A percentile compares a stretch with the other conserved stretches of the same genome.
Evolutionary conservation across 2,113 vertebrate genomes (phyloP).

Genomic region (Chelonoidis abingdonii): DNA sequence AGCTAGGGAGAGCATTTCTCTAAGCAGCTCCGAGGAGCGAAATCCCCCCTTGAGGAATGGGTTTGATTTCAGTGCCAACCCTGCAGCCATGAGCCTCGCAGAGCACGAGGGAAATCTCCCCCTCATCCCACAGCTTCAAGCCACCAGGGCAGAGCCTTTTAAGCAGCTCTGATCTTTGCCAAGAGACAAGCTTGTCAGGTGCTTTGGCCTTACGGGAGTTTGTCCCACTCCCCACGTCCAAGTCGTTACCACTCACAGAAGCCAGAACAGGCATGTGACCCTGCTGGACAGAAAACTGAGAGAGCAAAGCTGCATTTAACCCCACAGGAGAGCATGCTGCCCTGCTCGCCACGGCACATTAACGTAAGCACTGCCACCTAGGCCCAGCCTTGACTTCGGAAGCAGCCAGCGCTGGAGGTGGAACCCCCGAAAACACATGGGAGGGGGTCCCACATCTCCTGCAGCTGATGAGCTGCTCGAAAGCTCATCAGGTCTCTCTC

Average conservation of each 20-base stretch:
- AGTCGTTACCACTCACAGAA: no score
- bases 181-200: not conserved
- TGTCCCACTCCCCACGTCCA: no score
- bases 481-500: no score
- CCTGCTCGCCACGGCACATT: no score
- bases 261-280: no score
- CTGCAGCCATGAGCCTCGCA: not conserved
- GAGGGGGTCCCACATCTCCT: not conserved
- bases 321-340: not conserved
- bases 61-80: not conserved
- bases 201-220: not conserved
- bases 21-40: not conserved
- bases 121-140: not conserved
- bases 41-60: not conserved
- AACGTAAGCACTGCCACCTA: no score
- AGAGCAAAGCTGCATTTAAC: no score
- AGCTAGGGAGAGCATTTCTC: not conserved
- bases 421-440: accelerated
- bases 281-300: no score
- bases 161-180: not conserved
- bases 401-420: not conserved
- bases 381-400: not conserved
- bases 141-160: not conserved
- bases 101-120: not conserved
- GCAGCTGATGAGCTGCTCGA: not conserved